phyloP scores from a whole-genome alignment of 2,113 vertebrate species.

The Cyanistes caeruleus region DNA sequence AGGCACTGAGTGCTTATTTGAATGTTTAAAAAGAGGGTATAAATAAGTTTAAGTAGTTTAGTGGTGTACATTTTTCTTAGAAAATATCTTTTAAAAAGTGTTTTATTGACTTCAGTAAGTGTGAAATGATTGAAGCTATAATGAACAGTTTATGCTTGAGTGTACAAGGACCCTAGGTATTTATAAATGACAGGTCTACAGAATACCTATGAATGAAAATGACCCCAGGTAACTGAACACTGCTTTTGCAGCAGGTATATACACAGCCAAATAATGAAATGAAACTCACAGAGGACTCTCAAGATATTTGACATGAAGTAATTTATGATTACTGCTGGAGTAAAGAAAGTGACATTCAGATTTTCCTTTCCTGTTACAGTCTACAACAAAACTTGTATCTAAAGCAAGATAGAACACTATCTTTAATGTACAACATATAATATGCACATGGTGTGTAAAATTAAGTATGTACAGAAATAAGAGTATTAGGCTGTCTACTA shows the following conservation, averaged over 20 bases:
- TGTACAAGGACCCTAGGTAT: slow-evolving; percentile 48
- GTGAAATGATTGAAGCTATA: slow-evolving; percentile 65
- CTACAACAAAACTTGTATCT: not conserved
- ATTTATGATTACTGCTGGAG: slow-evolving; percentile 43
- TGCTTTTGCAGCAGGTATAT: slow-evolving; percentile 42
- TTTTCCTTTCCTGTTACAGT: not conserved
- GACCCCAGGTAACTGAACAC: slow-evolving; percentile 64
- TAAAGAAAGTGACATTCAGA: slow-evolving; percentile 51
- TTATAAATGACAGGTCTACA: slow-evolving; percentile 68
- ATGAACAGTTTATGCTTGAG: slow-evolving; percentile 69
- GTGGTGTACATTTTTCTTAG: slow-evolving; percentile 29
- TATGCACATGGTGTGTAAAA: not conserved
- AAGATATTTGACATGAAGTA: slow-evolving; percentile 49
- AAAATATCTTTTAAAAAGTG: slow-evolving; percentile 5
- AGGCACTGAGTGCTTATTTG: slow-evolving; percentile 14
- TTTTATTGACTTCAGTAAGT: slow-evolving; percentile 57
- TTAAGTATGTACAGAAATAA: not conserved
- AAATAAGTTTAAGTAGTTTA: slow-evolving; percentile 39
- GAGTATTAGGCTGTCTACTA: not conserved
- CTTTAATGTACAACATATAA: not conserved
- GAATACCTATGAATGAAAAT: slow-evolving; percentile 72
- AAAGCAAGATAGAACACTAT: not conserved
- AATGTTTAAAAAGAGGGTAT: slow-evolving; percentile 44
- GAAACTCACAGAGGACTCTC: slow-evolving; percentile 49
- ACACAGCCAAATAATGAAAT: slow-evolving; percentile 64